A percentile compares a stretch with the other conserved stretches of the same genome.
Conservation (phyloP, 2,113 vertebrate species). For the Solea solea region DNA sequence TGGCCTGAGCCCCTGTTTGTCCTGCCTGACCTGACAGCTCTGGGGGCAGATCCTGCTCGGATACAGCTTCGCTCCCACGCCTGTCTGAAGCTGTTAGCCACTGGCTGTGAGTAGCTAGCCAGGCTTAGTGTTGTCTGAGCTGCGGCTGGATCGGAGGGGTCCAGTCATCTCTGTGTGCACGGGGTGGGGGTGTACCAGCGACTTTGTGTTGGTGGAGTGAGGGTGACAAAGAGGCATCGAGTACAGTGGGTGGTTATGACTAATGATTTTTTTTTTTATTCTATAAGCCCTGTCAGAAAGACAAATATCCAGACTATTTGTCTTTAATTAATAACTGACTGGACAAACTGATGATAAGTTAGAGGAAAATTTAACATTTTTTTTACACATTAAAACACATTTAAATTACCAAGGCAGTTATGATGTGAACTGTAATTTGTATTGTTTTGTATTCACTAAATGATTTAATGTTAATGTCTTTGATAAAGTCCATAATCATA, state of each 20-base stretch:
- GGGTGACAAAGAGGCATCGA: constrained; percentile 30
- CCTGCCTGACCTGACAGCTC: constrained; percentile 97
- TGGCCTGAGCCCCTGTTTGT: constrained; percentile 93
- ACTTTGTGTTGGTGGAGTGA: constrained; percentile 44
- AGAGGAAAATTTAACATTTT: no score
- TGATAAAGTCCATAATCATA: no score
- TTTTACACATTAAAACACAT: no score
- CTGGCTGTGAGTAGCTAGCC: constrained; percentile 86
- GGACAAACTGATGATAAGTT: background rate
- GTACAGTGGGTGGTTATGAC: constrained; percentile 35
- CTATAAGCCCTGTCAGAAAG: background rate
- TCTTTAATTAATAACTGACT: background rate
- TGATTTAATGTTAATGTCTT: no score
- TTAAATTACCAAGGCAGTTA: no score
- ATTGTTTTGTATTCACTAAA: no score
- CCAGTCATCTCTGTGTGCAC: constrained; percentile 55
- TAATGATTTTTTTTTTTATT: constrained; percentile 30
- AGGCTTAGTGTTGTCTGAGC: constrained; percentile 85
- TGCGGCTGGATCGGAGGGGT: constrained; percentile 73
- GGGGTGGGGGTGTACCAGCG: constrained; percentile 30
- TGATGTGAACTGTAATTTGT: no score
- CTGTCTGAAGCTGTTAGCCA: constrained; percentile 96
- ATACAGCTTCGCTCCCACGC: constrained; percentile 92
- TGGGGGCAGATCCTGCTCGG: constrained; percentile 90
- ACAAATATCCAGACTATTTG: background rate